Base-by-base conservation (phyloP, 2,797 vertebrate species). In the Micrastur ruficollis region DNA sequence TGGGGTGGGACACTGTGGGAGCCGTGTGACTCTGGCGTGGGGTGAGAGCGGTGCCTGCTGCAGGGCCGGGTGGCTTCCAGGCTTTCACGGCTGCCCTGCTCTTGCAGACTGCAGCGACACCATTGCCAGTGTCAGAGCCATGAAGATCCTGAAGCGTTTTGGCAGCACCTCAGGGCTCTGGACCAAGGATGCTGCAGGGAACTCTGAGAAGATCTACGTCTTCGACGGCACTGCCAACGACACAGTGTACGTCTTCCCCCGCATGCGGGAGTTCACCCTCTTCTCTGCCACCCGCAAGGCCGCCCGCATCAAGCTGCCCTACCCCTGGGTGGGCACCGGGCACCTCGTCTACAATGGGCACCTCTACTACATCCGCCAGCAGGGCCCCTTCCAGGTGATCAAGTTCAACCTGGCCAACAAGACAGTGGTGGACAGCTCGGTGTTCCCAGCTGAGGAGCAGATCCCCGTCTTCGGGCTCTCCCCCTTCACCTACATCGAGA, bases 71-170 rank as follows among this genome's bases (percentile, higher is more conserved):
- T 6, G 12, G 31, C 6, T 71, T 36, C 46, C 74, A 47, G 89
- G 38, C 25, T 47, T 26, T 95, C 61, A 93, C 3, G 0, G 11
- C 50, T 53, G 7, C 49, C 56, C 38, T 16, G 4, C 72, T 86
- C 87, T 44, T 6, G 4, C 97, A 99, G 99, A 99, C 79, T 99
- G 99, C 88, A 98, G 98, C 9, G 99, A 99, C 94, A 99, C 99
- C 38, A 98, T 99, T 44, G 99, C 99, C 49, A 98, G 98, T 32
- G 98, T 99, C 97, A 98, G 98, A 93, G 99, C 99, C 59, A 99
- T 99, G 98, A 99, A 99, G 98, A 99, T 99, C 95, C 97, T 99
- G 91, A 99, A 99, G 97, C 98, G 99, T 49, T 98, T 98, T 1
- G 99, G 99, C 76, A 97, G 98, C 68, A 40, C 98, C 8, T 98